These are phyloP conservation scores for Aelia acuminata DNA, from an alignment of 2,888 invertebrate species.

Conservation along the genomic window DNA sequence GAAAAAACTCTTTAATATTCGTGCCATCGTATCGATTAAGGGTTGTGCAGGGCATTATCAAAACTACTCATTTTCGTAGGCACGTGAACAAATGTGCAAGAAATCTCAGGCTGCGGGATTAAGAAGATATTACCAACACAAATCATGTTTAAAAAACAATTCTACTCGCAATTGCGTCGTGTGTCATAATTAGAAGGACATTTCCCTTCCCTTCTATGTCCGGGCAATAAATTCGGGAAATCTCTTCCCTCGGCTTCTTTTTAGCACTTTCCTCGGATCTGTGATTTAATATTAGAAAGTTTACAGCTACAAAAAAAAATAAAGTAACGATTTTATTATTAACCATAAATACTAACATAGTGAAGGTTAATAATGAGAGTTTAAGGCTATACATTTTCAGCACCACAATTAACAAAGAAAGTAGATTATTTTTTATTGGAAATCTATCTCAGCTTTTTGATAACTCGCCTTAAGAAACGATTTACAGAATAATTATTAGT, in stretches of 20 bases:
- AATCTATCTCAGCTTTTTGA: too few species aligned
- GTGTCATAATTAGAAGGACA: conserved; percentile 30
- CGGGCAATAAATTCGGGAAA: not conserved
- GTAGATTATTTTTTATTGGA: too few species aligned
- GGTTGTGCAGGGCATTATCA: not conserved
- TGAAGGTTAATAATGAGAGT: not conserved
- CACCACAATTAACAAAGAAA: not conserved
- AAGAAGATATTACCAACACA: conserved; percentile 32
- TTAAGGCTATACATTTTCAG: not conserved
- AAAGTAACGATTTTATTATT: not conserved
- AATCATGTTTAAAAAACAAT: conserved; percentile 48
- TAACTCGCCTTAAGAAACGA: too few species aligned
- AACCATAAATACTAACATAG: not conserved
- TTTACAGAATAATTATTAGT: too few species aligned
- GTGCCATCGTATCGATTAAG: not conserved
- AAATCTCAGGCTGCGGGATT: not conserved
- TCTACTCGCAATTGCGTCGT: not conserved
- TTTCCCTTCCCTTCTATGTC: not conserved
- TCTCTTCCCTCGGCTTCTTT: not conserved
- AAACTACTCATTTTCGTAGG: not conserved
- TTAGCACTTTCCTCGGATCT: not conserved
- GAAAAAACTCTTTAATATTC: not conserved
- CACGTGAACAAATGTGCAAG: conserved; percentile 41
- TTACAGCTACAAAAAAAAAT: too few species aligned
- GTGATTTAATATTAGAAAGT: not conserved